Evolutionary conservation across 1,140 invertebrate species (phyloP).

Genomic region (Melitaea cinxia): DNA sequence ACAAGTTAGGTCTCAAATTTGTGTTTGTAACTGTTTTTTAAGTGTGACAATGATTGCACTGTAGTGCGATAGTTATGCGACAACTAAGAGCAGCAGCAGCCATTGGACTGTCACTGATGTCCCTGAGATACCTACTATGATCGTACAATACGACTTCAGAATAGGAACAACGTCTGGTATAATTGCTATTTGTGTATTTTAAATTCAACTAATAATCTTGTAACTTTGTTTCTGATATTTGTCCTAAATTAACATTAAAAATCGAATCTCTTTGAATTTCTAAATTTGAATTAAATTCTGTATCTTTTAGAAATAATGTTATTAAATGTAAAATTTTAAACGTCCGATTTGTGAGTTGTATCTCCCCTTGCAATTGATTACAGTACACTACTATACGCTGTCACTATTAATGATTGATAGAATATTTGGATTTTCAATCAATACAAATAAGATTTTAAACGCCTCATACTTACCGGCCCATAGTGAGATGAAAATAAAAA

Average conservation of each 20-base stretch:
- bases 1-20: too few relatives aligned
- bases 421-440: too few relatives aligned
- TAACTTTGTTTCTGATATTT: background rate
- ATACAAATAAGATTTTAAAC: too few relatives aligned
- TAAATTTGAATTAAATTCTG: background rate
- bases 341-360: too few relatives aligned
- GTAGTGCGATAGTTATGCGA: conserved; percentile 3
- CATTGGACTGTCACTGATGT: conserved; percentile 42
- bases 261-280: background rate
- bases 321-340: too few relatives aligned
- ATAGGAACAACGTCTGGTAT: conserved; percentile 49
- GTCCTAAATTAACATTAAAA: background rate
- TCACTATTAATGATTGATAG: too few relatives aligned
- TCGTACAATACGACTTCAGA: conserved; percentile 34
- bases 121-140: conserved; percentile 55
- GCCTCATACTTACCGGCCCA: too few relatives aligned
- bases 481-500: too few relatives aligned
- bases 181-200: conserved; percentile 8
- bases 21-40: too few relatives aligned
- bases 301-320: too few relatives aligned
- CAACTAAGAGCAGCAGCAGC: background rate
- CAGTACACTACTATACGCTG: too few relatives aligned
- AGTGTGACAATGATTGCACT: background rate
- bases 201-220: background rate
- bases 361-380: too few relatives aligned